These are phyloP conservation scores for Falcunculus frontatus DNA, from an alignment of 2,113 vertebrate species.

Conservation along the genomic window DNA sequence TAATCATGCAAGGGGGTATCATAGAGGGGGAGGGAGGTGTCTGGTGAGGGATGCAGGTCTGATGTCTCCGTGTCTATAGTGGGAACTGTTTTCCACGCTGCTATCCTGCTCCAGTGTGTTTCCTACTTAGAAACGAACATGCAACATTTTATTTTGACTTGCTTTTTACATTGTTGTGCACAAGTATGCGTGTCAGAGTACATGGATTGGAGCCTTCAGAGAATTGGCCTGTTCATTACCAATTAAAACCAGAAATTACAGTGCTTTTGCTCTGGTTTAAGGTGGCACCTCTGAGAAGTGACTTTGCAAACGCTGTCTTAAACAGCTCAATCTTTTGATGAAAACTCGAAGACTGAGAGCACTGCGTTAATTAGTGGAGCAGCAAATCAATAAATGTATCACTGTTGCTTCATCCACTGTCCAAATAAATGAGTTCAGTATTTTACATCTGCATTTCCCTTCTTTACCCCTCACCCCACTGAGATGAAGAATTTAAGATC, in stretches of 20 bases:
- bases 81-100: not conserved
- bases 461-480: not conserved
- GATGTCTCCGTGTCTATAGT: not conserved
- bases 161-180: not conserved
- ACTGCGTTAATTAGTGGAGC: slow-evolving; percentile 14
- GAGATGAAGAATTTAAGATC: not conserved
- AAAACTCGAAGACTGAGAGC: not conserved
- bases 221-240: not conserved
- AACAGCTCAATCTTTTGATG: slow-evolving; percentile 4
- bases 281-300: not conserved
- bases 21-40: not conserved
- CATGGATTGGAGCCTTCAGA: not conserved
- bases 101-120: not conserved
- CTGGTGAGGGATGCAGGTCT: not conserved
- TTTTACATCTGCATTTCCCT: not conserved
- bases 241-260: not conserved
- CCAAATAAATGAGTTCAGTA: slow-evolving; percentile 6
- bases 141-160: not conserved
- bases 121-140: not conserved
- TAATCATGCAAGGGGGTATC: not conserved
- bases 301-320: not conserved
- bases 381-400: not conserved
- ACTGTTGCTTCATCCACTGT: not conserved
- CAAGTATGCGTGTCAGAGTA: not conserved
- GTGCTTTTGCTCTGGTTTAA: not conserved